phyloP scores from a whole-genome alignment of 2,797 vertebrate species.

The Tangara arthus region DNA sequence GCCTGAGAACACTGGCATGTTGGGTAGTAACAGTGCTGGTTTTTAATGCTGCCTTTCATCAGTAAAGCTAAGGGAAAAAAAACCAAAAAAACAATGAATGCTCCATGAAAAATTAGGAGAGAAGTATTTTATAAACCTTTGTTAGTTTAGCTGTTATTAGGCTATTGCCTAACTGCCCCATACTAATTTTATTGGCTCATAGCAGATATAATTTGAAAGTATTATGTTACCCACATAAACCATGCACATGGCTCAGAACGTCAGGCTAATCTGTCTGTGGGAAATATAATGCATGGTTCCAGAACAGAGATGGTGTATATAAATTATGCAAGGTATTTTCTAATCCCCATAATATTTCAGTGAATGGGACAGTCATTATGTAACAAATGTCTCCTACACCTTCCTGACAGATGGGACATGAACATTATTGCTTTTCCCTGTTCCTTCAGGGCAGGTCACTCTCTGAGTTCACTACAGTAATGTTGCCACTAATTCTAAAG shows the following conservation, averaged over 20 bases:
- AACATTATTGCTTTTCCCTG: conserved; percentile 49
- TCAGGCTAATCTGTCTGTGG: conserved; percentile 7
- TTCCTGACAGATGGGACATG: conserved; percentile 57
- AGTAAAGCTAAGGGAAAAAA: not conserved
- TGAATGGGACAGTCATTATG: conserved; percentile 42
- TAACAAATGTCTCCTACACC: conserved; percentile 49
- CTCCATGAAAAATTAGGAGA: conserved; percentile 52
- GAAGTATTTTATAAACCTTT: conserved; percentile 39
- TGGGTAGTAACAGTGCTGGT: not conserved
- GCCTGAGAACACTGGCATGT: not conserved
- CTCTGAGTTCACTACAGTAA: conserved; percentile 33
- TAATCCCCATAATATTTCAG: conserved; percentile 64
- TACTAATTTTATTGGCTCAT: conserved; percentile 53
- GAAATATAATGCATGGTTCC: conserved; percentile 17
- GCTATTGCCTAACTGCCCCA: conserved; percentile 6
- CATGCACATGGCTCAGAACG: not conserved
- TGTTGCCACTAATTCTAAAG: conserved; percentile 55
- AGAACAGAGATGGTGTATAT: conserved; percentile 19
- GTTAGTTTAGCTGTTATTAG: conserved; percentile 47
- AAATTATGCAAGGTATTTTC: conserved; percentile 66
- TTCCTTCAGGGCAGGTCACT: conserved; percentile 58
- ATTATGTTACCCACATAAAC: conserved; percentile 46
- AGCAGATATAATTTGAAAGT: conserved; percentile 46
- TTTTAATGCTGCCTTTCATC: not conserved
- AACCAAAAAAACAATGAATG: not conserved